A percentile compares a stretch with the other conserved stretches of the same genome.
These are phyloP conservation scores for Choloepus hoffmanni DNA, from an alignment of 2,113 vertebrate species.

Conservation along the genomic window DNA sequence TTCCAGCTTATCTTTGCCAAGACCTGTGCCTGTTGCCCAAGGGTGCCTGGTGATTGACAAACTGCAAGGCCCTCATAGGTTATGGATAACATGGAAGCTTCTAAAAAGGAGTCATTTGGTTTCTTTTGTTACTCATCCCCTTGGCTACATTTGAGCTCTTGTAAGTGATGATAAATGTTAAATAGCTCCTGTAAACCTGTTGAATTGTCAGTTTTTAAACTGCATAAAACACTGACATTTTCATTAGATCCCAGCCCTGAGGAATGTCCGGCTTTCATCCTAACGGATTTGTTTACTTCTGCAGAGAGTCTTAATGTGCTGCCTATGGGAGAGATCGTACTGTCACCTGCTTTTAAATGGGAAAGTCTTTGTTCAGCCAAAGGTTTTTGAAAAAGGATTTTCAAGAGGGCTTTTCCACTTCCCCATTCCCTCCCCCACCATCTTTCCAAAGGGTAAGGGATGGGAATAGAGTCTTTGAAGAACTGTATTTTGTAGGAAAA, in stretches of 20 bases:
- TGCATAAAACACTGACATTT: constrained; percentile 83
- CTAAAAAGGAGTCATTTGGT: constrained; percentile 52
- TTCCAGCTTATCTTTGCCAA: constrained; percentile 45
- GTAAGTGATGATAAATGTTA: constrained; percentile 84
- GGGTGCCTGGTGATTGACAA: constrained; percentile 4
- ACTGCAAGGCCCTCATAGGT: neutral
- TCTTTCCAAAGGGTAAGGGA: constrained; percentile 36
- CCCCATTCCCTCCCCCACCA: neutral
- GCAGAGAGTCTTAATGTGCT: constrained; percentile 81
- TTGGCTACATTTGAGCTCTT: constrained; percentile 78
- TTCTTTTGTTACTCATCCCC: constrained; percentile 64
- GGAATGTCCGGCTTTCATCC: constrained; percentile 86
- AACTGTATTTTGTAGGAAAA: constrained; percentile 86
- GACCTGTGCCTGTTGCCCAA: constrained; percentile 6
- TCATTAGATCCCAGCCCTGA: constrained; percentile 81
- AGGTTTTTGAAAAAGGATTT: constrained; percentile 84
- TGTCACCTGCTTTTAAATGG: constrained; percentile 86
- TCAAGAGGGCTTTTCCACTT: constrained; percentile 63
- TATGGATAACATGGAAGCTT: constrained; percentile 3
- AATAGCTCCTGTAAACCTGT: constrained; percentile 86
- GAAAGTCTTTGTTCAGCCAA: constrained; percentile 87
- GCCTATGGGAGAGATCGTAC: constrained; percentile 82
- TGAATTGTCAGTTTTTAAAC: constrained; percentile 82
- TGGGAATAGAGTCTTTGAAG: constrained; percentile 61
- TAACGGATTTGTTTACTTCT: constrained; percentile 83